These are phyloP conservation scores for Tolypeutes matacus DNA, from an alignment of 2,797 vertebrate species.

Conservation along the genomic window DNA sequence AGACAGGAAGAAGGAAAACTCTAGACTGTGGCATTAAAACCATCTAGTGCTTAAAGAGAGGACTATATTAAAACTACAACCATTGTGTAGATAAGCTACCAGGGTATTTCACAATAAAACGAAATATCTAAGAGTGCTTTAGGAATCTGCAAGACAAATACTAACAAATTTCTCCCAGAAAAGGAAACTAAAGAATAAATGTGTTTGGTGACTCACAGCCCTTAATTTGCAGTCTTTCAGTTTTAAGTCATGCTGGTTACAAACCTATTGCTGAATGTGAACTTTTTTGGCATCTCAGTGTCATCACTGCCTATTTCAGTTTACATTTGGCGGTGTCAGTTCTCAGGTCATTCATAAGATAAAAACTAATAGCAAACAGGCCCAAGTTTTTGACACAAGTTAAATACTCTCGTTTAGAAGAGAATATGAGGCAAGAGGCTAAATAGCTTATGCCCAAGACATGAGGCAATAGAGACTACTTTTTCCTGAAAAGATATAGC, in stretches of 20 bases:
- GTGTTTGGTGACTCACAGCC: neutral
- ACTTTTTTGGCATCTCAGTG: neutral
- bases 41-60: neutral
- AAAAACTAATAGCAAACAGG: neutral
- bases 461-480: neutral
- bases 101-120: neutral
- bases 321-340: neutral
- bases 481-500: neutral
- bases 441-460: neutral
- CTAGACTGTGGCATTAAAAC: neutral
- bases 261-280: accelerated
- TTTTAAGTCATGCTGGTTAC: neutral
- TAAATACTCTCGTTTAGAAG: slow-evolving; percentile 41
- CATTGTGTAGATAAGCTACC: too few relatives aligned
- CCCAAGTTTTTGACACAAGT: neutral
- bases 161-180: neutral
- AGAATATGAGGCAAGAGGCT: neutral
- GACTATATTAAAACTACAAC: neutral
- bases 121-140: accelerated
- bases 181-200: neutral
- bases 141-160: neutral
- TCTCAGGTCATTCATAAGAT: neutral
- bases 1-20: neutral
- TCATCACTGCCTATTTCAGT: neutral
- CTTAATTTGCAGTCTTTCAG: neutral